Evolutionary conservation across 1,140 invertebrate species (phyloP).

Genomic region (Bombus huntii): DNA sequence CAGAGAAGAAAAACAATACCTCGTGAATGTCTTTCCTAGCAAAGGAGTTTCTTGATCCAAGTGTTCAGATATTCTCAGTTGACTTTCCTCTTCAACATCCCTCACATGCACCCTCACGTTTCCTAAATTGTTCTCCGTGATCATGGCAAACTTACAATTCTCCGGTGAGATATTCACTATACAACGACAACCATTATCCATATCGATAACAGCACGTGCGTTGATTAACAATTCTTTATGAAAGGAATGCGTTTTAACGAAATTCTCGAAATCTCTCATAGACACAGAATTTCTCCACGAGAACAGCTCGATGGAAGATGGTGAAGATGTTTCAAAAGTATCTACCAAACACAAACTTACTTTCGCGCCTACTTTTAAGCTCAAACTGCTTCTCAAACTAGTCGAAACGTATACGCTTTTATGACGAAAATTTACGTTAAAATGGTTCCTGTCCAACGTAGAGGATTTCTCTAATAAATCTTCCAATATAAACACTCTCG

Average conservation of each 20-base stretch:
- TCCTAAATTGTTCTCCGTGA: constrained; percentile 84
- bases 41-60: constrained; percentile 5
- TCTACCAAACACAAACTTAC: constrained; percentile 71
- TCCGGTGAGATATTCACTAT: constrained; percentile 84
- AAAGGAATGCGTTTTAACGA: constrained; percentile 83
- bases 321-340: constrained; percentile 43
- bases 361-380: constrained; percentile 77
- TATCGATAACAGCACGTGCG: constrained; percentile 83
- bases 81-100: constrained; percentile 69
- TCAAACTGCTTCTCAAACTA: constrained; percentile 71
- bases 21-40: constrained; percentile 39
- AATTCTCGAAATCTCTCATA: constrained; percentile 84
- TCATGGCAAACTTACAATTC: constrained; percentile 83
- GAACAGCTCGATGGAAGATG: constrained; percentile 82
- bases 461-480: constrained; percentile 48
- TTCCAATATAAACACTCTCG: constrained; percentile 70
- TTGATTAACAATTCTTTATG: constrained; percentile 84
- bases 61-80: constrained; percentile 14
- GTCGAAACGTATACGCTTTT: constrained; percentile 65
- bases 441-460: constrained; percentile 36
- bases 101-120: constrained; percentile 83
- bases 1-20: constrained; percentile 44
- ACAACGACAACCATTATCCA: constrained; percentile 81
- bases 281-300: constrained; percentile 80
- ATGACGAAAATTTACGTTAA: constrained; percentile 48